Evolutionary conservation across 2,888 invertebrate species (phyloP).

Genomic region (Zygaena filipendulae): DNA sequence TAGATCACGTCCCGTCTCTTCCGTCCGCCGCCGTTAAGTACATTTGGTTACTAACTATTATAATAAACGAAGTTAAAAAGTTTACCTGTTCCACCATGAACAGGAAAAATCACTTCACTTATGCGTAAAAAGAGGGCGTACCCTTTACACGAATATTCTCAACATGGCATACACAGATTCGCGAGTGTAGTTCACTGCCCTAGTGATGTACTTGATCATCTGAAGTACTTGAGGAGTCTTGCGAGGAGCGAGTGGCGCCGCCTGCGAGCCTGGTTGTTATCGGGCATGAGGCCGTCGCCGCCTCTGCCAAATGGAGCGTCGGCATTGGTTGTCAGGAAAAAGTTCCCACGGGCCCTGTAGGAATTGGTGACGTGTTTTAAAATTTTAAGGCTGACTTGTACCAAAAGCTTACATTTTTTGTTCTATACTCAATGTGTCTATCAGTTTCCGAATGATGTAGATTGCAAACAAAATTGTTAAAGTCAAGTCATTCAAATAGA

Average conservation of each 20-base stretch:
- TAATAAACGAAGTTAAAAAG: too few relatives aligned
- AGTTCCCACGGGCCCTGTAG: constrained; percentile 47
- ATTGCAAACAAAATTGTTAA: too few relatives aligned
- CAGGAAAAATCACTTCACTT: too few relatives aligned
- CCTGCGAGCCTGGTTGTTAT: constrained; percentile 18
- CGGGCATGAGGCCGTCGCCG: constrained; percentile 27
- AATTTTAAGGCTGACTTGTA: constrained; percentile 3
- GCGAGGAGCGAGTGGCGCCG: constrained; percentile 22
- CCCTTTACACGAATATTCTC: constrained; percentile 4
- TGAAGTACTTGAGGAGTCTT: constrained; percentile 26
- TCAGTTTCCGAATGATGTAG: too few relatives aligned
- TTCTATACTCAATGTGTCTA: too few relatives aligned
- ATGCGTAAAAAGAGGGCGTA: too few relatives aligned
- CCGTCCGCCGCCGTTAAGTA: too few relatives aligned
- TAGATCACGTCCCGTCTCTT: too few relatives aligned
- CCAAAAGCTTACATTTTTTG: too few relatives aligned
- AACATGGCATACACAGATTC: constrained; percentile 8
- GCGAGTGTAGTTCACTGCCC: constrained; percentile 9
- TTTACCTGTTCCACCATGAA: too few relatives aligned
- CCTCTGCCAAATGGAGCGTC: constrained; percentile 33
- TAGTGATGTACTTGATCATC: constrained; percentile 24
- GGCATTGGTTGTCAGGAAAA: constrained; percentile 37
- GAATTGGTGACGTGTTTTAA: constrained; percentile 2
- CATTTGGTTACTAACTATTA: too few relatives aligned
- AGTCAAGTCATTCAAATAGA: too few relatives aligned